A percentile compares a stretch with the other conserved stretches of the same genome.
phyloP scores from a whole-genome alignment of 2,888 invertebrate species.

The Agrilus mali region DNA sequence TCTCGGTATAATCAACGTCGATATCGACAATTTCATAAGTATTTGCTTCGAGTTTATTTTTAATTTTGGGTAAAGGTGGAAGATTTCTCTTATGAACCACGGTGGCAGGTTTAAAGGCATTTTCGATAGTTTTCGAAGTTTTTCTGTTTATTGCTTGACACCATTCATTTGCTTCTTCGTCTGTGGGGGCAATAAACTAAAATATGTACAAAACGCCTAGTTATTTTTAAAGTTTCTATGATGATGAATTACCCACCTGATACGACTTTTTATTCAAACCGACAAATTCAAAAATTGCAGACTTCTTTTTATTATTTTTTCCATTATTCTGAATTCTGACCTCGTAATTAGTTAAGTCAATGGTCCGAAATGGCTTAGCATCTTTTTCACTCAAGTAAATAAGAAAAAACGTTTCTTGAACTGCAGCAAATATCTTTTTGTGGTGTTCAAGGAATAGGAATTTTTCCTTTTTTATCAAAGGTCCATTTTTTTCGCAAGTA shows the following conservation, averaged over 20 bases:
- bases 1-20: no score
- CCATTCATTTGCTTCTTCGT: conserved; percentile 13
- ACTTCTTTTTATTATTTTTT: conserved; percentile 7
- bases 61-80: conserved; percentile 4
- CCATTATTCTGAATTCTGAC: conserved; percentile 4
- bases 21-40: no score
- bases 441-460: conserved; percentile 9
- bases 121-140: neutral
- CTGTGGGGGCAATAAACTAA: conserved; percentile 11
- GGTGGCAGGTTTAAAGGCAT: no score
- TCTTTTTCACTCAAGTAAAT: conserved; percentile 9
- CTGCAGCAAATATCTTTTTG: conserved; percentile 7
- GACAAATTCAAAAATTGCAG: conserved; percentile 7
- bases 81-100: conserved; percentile 2
- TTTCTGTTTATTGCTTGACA: conserved; percentile 9
- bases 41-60: no score
- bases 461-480: conserved; percentile 7
- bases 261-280: conserved; percentile 2
- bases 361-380: conserved; percentile 9
- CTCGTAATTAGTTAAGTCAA: conserved; percentile 10
- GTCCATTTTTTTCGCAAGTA: conserved; percentile 5
- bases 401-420: conserved; percentile 7
- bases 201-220: neutral
- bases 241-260: conserved; percentile 1
- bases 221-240: neutral